Conservation (phyloP, 2,797 vertebrate species). For the Pangasius larnaudii region DNA sequence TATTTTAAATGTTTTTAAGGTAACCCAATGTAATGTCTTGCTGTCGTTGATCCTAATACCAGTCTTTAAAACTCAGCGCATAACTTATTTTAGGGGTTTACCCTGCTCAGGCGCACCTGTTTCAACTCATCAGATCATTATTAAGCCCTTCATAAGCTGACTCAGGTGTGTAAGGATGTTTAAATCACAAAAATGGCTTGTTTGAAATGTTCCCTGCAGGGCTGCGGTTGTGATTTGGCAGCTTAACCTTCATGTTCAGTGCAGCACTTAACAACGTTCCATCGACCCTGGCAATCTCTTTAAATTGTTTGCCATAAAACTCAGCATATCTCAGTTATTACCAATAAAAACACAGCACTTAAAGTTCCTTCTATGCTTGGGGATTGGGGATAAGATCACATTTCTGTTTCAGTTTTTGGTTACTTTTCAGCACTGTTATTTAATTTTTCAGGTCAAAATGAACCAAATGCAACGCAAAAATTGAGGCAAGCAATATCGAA, state of each 20-base stretch:
- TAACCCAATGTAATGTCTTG: not conserved
- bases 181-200: slow-evolving; percentile 2
- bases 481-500: not conserved
- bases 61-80: not conserved
- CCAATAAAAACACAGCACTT: not conserved
- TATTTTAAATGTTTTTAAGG: not conserved
- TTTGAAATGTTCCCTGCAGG: slow-evolving; percentile 10
- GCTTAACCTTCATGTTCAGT: slow-evolving; percentile 1
- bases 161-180: not conserved
- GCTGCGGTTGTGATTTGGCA: not conserved
- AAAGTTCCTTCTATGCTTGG: not conserved
- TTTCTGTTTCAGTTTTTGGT: not conserved
- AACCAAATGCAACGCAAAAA: not conserved
- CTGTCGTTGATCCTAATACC: not conserved
- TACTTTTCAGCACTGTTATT: not conserved
- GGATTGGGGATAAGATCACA: not conserved
- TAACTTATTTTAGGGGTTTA: not conserved
- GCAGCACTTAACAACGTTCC: slow-evolving; percentile 3
- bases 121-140: not conserved
- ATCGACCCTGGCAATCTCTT: not conserved
- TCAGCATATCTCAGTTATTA: slow-evolving; percentile 2
- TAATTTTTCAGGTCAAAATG: not conserved
- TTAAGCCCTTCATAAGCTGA: not conserved
- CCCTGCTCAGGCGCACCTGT: not conserved
- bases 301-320: not conserved